Percentiles rank a stretch among this genome's conserved stretches.
phyloP scores from a whole-genome alignment of 1,140 invertebrate genomes.

The Bombus difficillimus region DNA sequence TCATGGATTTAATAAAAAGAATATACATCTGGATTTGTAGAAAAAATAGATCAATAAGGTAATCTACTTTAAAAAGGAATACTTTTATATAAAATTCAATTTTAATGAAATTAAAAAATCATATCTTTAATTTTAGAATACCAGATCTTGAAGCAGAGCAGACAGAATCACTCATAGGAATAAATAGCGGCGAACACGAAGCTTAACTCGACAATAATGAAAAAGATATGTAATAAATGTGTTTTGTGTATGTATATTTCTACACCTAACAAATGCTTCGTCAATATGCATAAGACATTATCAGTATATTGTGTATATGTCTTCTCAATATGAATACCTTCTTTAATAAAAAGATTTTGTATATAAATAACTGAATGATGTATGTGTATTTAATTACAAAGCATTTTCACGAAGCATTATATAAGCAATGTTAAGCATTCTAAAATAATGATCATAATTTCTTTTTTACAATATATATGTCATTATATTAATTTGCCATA shows the following conservation, averaged over 20 bases:
- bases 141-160: conserved; percentile 87
- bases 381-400: conserved; percentile 30
- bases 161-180: conserved; percentile 89
- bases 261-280: conserved; percentile 47
- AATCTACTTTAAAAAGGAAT: conserved; percentile 34
- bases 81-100: neutral
- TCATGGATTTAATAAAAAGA: conserved; percentile 86
- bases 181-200: conserved; percentile 84
- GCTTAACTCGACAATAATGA: conserved; percentile 81
- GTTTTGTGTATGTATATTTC: conserved; percentile 60
- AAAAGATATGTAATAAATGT: conserved; percentile 55
- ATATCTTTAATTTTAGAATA: conserved; percentile 82
- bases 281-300: conserved; percentile 38
- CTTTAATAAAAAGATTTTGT: conserved; percentile 31
- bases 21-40: conserved; percentile 84
- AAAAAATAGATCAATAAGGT: conserved; percentile 82
- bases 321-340: conserved; percentile 19
- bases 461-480: conserved; percentile 18
- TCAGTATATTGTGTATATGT: conserved; percentile 35
- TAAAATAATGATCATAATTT: conserved; percentile 3
- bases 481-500: conserved; percentile 8
- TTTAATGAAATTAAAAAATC: conserved; percentile 12
- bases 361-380: conserved; percentile 32
- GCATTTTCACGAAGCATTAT: conserved; percentile 36
- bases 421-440: conserved; percentile 9